Evolutionary conservation across 1,140 invertebrate species (phyloP), one percentile per base, ranked within the genome.

Genomic region (Battus philenor): DNA sequence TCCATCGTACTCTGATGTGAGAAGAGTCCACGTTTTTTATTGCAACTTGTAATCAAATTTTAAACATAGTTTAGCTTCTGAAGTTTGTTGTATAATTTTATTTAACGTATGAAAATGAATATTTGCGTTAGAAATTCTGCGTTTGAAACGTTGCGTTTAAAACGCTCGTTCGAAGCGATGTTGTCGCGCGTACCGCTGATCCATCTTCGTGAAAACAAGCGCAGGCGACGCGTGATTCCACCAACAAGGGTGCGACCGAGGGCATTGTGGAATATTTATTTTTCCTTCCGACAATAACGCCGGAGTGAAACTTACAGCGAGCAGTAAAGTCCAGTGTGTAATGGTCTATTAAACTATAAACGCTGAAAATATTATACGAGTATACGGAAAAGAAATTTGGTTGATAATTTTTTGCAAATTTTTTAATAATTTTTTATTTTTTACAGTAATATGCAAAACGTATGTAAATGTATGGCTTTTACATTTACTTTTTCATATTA

Each of bases 141-240:
- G 22, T 45, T 29, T 36, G 0, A 50, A 62, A 10, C 41, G 50
- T 47, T 11, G 18, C 54, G 66, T 60, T 53, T 59, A 13, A 48
- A 16, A 31, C 44, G 51, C 54, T 6, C 50, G 60, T 60, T 30
- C 56, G 36, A 6, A 43, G 30, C 6, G 44, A 27, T 31, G 38
- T 33, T 52, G 61, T 60, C 57, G 67, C 68, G 58, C 60, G 56
- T 59, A 60, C 59, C 59, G 46, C 73, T 77, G 70, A 80, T 80
- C 76, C 74, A 75, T 80, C 74, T 83, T 83, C 68, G 69, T 76
- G 76, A 62, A 76, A 76, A 76, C 65, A 72, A 71, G 70, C 70
- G 75, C 74, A 60, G 68, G 67, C 63, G 68, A 79, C 75, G 78
- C 75, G 78, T 80, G 76, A 72, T 79, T 76, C 74, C 64, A 74